phyloP scores from a whole-genome alignment of 2,797 vertebrate genomes.

The Lepidocolaptes lacrymiger region DNA sequence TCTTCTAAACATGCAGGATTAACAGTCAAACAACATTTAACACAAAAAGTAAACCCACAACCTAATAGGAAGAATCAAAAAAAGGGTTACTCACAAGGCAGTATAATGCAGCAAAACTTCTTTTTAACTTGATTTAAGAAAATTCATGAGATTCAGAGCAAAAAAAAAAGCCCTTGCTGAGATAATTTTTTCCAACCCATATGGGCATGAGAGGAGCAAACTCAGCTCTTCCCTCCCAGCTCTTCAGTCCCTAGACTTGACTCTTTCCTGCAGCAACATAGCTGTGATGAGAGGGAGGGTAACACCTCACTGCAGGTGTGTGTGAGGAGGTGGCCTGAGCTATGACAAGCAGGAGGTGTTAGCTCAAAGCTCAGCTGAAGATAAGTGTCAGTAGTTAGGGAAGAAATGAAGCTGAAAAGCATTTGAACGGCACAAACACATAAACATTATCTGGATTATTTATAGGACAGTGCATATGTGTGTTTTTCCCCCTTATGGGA shows the following conservation, averaged over 20 bases:
- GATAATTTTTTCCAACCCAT: background rate
- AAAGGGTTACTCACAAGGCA: background rate
- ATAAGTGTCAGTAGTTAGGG: background rate
- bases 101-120: background rate
- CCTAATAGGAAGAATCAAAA: background rate
- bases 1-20: background rate
- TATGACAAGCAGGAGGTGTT: background rate
- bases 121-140: background rate
- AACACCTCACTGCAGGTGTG: background rate
- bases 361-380: constrained; percentile 23
- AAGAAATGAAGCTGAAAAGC: constrained; percentile 18
- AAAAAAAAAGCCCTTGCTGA: background rate
- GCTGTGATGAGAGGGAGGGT: background rate
- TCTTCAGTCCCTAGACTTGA: background rate
- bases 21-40: background rate
- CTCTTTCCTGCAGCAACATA: background rate
- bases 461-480: background rate
- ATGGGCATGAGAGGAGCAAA: background rate
- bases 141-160: background rate
- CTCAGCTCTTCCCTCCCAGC: background rate
- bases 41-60: background rate
- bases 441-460: background rate
- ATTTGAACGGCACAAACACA: background rate
- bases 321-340: background rate
- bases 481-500: background rate